Conservation (phyloP, 2,797 vertebrate genomes). For the Acrossocheilus fasciatus region DNA sequence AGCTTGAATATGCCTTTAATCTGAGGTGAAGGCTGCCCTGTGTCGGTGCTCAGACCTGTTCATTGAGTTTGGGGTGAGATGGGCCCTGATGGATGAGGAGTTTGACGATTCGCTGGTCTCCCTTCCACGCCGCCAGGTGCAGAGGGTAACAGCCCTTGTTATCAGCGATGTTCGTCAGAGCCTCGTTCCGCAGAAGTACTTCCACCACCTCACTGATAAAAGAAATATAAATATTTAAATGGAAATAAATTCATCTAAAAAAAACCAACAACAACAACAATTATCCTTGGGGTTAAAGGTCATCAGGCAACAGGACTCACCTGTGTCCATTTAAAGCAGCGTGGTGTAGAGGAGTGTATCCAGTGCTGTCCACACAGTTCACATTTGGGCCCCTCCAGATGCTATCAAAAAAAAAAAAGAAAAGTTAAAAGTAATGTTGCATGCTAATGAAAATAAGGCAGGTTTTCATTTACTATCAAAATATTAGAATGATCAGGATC, state of each 20-base stretch:
- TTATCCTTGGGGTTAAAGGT: neutral
- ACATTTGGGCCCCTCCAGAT: conserved; percentile 99
- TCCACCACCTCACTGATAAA: conserved; percentile 90
- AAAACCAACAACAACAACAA: neutral
- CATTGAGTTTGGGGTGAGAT: conserved; percentile 95
- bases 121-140: conserved; percentile 97
- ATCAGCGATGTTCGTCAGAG: conserved; percentile 94
- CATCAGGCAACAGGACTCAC: conserved; percentile 72
- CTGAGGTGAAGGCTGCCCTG: neutral
- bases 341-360: conserved; percentile 96
- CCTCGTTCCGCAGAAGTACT: conserved; percentile 92
- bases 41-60: conserved; percentile 85
- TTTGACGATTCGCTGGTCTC: conserved; percentile 92
- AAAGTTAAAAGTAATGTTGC: neutral
- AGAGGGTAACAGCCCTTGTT: conserved; percentile 98
- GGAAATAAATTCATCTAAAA: neutral
- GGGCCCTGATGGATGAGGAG: conserved; percentile 96
- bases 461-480: neutral
- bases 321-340: conserved; percentile 96
- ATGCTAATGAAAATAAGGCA: neutral
- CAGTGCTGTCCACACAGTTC: conserved; percentile 97
- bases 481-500: neutral
- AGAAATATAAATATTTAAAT: neutral
- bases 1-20: neutral
- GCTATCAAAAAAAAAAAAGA: conserved; percentile 72